Percentiles rank a stretch among this genome's conserved stretches.
These are phyloP conservation scores for Sula dactylatra DNA, from an alignment of 2,113 vertebrate species.

Conservation along the genomic window DNA sequence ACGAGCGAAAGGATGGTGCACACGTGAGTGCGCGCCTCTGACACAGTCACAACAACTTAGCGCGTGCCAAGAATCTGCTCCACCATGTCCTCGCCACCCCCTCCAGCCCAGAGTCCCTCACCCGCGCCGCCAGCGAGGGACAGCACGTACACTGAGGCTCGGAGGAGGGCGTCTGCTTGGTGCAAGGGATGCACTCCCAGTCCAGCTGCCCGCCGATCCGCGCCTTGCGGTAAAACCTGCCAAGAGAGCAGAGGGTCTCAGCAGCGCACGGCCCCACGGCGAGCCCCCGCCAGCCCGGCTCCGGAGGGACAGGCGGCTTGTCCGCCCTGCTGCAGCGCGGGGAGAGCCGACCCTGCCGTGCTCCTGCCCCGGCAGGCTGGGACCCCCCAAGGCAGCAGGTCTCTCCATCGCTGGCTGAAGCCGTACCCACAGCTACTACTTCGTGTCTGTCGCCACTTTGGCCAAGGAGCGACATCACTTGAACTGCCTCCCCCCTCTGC, in stretches of 20 bases:
- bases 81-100: accelerated
- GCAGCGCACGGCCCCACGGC: accelerated
- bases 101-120: accelerated
- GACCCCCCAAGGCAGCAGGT: neutral
- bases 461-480: neutral
- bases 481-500: neutral
- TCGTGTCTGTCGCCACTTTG: neutral
- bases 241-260: constrained; percentile 6
- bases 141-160: constrained; percentile 75
- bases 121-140: accelerated
- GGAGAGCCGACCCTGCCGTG: accelerated
- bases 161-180: constrained; percentile 67
- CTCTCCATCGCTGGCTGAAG: accelerated
- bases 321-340: accelerated
- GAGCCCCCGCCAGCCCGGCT: neutral
- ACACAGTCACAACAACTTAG: accelerated
- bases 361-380: neutral
- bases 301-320: accelerated
- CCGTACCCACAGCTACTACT: neutral
- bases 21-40: accelerated
- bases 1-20: too few relatives aligned
- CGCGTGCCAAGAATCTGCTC: accelerated
- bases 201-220: constrained; percentile 80
- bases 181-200: constrained; percentile 82
- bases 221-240: constrained; percentile 82